These are phyloP conservation scores for Perodicticus potto DNA, from an alignment of 2,797 vertebrate genomes.

Conservation along the genomic window DNA sequence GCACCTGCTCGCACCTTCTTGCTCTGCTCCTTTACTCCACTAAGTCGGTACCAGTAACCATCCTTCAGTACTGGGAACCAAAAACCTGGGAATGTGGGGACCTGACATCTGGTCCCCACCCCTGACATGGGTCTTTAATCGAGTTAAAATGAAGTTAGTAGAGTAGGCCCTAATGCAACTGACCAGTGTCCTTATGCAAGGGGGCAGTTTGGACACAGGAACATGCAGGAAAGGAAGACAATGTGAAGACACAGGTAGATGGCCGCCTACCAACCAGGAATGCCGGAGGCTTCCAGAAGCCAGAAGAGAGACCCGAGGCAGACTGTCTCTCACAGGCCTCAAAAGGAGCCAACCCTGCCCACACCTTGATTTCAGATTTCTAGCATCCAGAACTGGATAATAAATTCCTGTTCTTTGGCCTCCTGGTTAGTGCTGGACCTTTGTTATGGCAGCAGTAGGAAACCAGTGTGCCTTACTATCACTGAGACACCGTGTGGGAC, in stretches of 20 bases:
- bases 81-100: no score
- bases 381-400: background rate
- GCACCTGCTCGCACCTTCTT: no score
- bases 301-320: background rate
- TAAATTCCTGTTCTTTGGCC: background rate
- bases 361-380: background rate
- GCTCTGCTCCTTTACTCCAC: no score
- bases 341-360: background rate
- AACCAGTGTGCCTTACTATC: accelerated
- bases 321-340: background rate
- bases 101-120: no score
- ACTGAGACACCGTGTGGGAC: background rate
- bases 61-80: no score
- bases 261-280: background rate
- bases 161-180: background rate
- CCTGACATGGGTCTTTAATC: background rate
- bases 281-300: background rate
- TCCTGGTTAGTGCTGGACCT: background rate
- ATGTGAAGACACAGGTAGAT: background rate
- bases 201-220: background rate
- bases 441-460: background rate
- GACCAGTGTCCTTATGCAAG: background rate
- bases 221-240: background rate
- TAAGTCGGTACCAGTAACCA: no score
- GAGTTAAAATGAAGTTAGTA: background rate